Base-by-base conservation (phyloP, 2,888 invertebrate species). In the Xanthia icteritia region DNA sequence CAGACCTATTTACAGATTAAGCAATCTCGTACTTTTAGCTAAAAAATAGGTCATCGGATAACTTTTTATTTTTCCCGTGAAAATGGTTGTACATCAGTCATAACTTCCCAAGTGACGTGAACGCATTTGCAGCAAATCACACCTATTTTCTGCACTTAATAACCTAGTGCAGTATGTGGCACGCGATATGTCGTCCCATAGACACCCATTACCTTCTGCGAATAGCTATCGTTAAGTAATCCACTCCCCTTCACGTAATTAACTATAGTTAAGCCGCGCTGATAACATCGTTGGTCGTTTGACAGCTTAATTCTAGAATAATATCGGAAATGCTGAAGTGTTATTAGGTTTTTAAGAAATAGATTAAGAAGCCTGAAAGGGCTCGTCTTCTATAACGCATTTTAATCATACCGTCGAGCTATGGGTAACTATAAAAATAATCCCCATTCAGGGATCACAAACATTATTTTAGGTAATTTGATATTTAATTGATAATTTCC, bases 271-370 rank as follows among this genome's bases (percentile, higher is more conserved):
- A 48, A 73, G 64, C 58, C 15, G 17, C 48, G 64, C n/a, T 61
- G 80, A 84, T 79, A 79, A 84, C 63, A 76, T 81, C 76, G 68
- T 69, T 60, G 51, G 27, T 13, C 13, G 2, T 36, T 56, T 82
- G 84, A 82, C 70, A 61, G 83, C 48, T 61, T 83, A 60, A 61
- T 83, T 66, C n/a, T 56, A 67, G 36, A 78, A 66, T 56, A 39
- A 78, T 77, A 66, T 48, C 5, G 23, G 36, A 4, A 45, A 54
- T 54, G 5, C 20, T 64, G 48, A 48, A 73, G 31, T 48, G 1
- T 42, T 51, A 70, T 60, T 61, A 15, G 27, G 23, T n/a, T 72
- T 79, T 54, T 45, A 31, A 39, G 45, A 6, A 27, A n/a, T 48
- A 58, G 2, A 20, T 45, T 45, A 11, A 23, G 17, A 48, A 27